A percentile compares a stretch with the other conserved stretches of the same genome.
Evolutionary conservation across 2,797 vertebrate genomes (phyloP).

Genomic region (Huso huso): DNA sequence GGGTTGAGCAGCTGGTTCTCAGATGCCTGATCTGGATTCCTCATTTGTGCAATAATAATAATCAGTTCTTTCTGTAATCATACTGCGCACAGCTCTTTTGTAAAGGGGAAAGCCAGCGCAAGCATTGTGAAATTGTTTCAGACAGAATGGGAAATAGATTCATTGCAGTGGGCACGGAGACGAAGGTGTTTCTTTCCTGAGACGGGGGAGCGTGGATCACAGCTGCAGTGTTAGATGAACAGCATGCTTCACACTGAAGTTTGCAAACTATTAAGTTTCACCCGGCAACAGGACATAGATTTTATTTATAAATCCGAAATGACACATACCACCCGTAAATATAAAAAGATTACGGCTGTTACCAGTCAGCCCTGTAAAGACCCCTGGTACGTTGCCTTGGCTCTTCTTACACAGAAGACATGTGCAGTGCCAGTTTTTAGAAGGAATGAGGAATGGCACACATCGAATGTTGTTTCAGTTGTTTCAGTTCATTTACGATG

Average conservation of each 20-base stretch:
- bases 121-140: conserved; percentile 1
- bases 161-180: not conserved
- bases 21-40: conserved; percentile 9
- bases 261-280: conserved; percentile 7
- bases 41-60: conserved; percentile 14
- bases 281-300: conserved; percentile 4
- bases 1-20: conserved; percentile 15
- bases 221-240: not conserved
- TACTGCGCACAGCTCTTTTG: not conserved
- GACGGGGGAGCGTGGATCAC: not conserved
- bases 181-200: not conserved
- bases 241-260: not conserved
- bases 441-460: too few species aligned
- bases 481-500: not conserved
- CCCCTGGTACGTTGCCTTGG: not conserved
- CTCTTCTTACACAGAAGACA: not conserved
- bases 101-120: too few species aligned
- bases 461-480: not conserved
- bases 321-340: not conserved
- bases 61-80: conserved; percentile 9
- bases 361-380: conserved; percentile 1
- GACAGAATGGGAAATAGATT: conserved; percentile 8
- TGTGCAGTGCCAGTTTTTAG: too few species aligned
- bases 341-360: conserved; percentile 7
- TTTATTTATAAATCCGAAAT: not conserved